These are phyloP conservation scores for Calcarius lapponicus DNA, from an alignment of 2,797 vertebrate genomes.

Conservation along the genomic window DNA sequence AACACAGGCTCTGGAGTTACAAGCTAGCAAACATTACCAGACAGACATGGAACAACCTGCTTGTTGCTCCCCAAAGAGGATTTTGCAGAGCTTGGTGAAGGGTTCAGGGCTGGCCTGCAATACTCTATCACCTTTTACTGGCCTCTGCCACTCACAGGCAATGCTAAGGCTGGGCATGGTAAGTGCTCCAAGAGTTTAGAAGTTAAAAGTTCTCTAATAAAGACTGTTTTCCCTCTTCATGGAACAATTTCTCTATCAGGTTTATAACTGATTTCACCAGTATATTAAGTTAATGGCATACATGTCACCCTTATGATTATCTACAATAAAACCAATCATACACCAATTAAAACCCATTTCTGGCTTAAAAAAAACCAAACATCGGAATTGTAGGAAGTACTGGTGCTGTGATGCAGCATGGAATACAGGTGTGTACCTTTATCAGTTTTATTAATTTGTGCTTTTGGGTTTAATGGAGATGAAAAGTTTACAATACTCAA, in stretches of 20 bases:
- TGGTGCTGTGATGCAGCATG: not conserved
- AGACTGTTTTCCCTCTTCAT: not conserved
- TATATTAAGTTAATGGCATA: not conserved
- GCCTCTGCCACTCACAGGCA: not conserved
- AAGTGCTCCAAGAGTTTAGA: not conserved
- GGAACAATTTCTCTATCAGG: not conserved
- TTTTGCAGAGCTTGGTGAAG: not conserved
- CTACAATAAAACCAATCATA: not conserved
- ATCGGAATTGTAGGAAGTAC: not conserved
- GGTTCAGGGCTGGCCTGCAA: not conserved
- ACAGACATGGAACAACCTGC: fast-evolving
- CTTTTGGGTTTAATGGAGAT: not conserved
- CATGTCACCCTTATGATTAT: not conserved
- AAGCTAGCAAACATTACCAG: too few species aligned
- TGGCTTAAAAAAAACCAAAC: not conserved
- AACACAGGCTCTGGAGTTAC: not conserved
- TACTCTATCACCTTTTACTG: not conserved
- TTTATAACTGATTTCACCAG: not conserved
- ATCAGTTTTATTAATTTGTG: not conserved
- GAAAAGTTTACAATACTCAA: not conserved
- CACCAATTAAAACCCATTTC: not conserved
- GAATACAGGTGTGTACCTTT: not conserved
- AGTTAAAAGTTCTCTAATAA: not conserved
- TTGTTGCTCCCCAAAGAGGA: fast-evolving
- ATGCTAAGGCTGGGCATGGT: not conserved